Percentiles rank a stretch among this genome's conserved stretches.
Evolutionary conservation across 2,888 invertebrate genomes (phyloP).

Genomic region (Drosophila longiperda): DNA sequence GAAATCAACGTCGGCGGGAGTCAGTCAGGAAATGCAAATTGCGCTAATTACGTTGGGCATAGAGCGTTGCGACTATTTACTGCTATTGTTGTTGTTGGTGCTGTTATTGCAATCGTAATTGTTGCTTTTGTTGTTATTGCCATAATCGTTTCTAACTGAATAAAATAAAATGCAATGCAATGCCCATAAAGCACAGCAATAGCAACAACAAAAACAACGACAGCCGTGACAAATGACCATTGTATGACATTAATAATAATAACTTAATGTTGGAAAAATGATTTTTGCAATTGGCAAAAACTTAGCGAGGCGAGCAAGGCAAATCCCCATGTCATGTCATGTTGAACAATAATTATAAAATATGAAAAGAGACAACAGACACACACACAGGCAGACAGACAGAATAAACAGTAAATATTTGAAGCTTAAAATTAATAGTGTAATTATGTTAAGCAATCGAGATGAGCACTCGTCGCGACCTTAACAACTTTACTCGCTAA

Average conservation of each 20-base stretch:
- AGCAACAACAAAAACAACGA: slow-evolving; percentile 41
- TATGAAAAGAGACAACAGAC: slow-evolving; percentile 53
- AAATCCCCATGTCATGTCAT: slow-evolving; percentile 78
- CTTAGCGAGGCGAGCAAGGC: slow-evolving; percentile 56
- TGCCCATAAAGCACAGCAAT: slow-evolving; percentile 64
- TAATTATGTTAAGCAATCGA: slow-evolving; percentile 26
- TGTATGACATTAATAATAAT: slow-evolving; percentile 79
- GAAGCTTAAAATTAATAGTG: slow-evolving; percentile 38
- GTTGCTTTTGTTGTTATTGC: slow-evolving; percentile 53
- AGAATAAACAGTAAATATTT: slow-evolving; percentile 17
- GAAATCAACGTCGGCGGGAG: slow-evolving; percentile 61
- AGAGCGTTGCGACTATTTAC: slow-evolving; percentile 60
- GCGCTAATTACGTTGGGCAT: slow-evolving; percentile 75
- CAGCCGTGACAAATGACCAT: slow-evolving; percentile 73
- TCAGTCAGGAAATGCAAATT: slow-evolving; percentile 79
- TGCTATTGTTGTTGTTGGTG: slow-evolving; percentile 30
- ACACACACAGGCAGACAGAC: slow-evolving; percentile 15
- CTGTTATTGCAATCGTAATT: slow-evolving; percentile 18
- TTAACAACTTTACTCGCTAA: slow-evolving; percentile 1
- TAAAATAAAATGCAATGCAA: slow-evolving; percentile 65
- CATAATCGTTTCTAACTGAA: slow-evolving; percentile 76
- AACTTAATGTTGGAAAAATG: slow-evolving; percentile 70
- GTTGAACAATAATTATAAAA: slow-evolving; percentile 67
- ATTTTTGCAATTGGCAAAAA: slow-evolving; percentile 67
- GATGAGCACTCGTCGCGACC: slow-evolving; percentile 14